Conservation (phyloP, 2,797 vertebrate genomes). For the Schizothorax lantsangensis region DNA sequence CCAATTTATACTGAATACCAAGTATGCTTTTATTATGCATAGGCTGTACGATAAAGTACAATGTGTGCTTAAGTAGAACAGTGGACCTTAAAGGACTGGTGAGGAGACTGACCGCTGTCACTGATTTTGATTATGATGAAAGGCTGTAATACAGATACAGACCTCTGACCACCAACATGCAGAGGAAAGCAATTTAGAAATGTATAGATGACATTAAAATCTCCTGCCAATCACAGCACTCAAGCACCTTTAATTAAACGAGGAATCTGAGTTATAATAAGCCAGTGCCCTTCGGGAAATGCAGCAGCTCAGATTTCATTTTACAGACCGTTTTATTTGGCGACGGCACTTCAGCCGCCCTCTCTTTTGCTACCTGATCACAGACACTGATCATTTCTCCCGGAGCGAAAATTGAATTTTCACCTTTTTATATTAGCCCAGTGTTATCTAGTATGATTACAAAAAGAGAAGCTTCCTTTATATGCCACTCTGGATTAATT, state of each 20-base stretch:
- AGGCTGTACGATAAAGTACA: conserved; percentile 8
- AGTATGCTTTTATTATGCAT: conserved; percentile 39
- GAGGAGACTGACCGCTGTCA: conserved; percentile 40
- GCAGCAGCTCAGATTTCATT: conserved; percentile 66
- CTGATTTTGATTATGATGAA: conserved; percentile 21
- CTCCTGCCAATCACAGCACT: conserved; percentile 64
- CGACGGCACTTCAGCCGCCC: conserved; percentile 63
- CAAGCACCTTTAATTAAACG: conserved; percentile 73
- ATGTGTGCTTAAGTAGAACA: conserved; percentile 5
- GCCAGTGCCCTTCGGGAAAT: conserved; percentile 60
- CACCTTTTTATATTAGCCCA: conserved; percentile 56
- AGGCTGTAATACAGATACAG: conserved; percentile 37
- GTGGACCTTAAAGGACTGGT: conserved; percentile 5
- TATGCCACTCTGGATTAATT: conserved; percentile 54
- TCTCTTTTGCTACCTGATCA: conserved; percentile 66
- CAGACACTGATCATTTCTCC: conserved; percentile 66
- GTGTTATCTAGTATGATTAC: conserved; percentile 61
- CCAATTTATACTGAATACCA: conserved; percentile 26
- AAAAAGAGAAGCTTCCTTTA: conserved; percentile 60
- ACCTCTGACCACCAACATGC: conserved; percentile 45
- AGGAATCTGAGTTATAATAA: conserved; percentile 62
- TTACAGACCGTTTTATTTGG: conserved; percentile 66
- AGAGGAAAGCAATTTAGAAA: conserved; percentile 57
- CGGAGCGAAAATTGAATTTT: conserved; percentile 68
- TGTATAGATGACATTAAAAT: conserved; percentile 65